These are phyloP conservation scores for Typhlichthys subterraneus DNA, from an alignment of 2,797 vertebrate genomes.

Conservation along the genomic window DNA sequence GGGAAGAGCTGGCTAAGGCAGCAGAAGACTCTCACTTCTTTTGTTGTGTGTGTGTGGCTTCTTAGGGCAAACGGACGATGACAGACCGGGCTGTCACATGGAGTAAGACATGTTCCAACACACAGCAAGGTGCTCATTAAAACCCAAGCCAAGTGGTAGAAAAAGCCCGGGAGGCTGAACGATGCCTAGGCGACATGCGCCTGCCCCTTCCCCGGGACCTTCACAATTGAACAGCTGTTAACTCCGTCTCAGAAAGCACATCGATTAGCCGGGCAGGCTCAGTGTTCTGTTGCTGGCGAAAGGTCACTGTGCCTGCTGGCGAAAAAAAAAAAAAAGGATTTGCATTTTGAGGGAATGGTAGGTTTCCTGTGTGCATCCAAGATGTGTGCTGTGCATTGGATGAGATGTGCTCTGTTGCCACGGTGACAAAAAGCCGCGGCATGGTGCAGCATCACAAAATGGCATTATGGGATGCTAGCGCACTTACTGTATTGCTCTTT, in stretches of 20 bases:
- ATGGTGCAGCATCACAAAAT: slow-evolving; percentile 14
- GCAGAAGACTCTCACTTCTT: slow-evolving; percentile 2
- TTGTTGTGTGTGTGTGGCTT: background rate
- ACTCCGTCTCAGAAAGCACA: slow-evolving; percentile 38
- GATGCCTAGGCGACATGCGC: slow-evolving; percentile 5
- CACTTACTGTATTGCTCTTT: slow-evolving; percentile 11
- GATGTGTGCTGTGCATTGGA: slow-evolving; percentile 5
- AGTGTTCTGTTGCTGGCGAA: slow-evolving; percentile 33
- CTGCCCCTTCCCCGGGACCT: slow-evolving; percentile 27
- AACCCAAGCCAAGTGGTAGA: slow-evolving; percentile 16
- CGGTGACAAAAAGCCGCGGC: slow-evolving; percentile 38
- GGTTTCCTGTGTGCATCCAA: slow-evolving; percentile 37
- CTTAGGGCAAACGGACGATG: background rate
- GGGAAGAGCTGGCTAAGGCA: background rate
- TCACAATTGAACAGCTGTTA: slow-evolving; percentile 40
- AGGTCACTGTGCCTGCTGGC: slow-evolving; percentile 31
- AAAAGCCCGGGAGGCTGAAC: slow-evolving; percentile 24
- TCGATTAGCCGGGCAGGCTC: slow-evolving; percentile 51
- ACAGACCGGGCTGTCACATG: slow-evolving; percentile 1
- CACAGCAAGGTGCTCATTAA: slow-evolving; percentile 39
- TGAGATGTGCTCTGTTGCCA: slow-evolving; percentile 48
- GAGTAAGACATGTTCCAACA: slow-evolving; percentile 2
- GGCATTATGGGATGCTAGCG: slow-evolving; percentile 18
- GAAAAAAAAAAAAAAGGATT: slow-evolving; percentile 46
- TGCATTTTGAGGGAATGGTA: slow-evolving; percentile 48